These are phyloP conservation scores for Drosophila ambigua DNA, from an alignment of 1,140 invertebrate species.

Conservation along the genomic window DNA sequence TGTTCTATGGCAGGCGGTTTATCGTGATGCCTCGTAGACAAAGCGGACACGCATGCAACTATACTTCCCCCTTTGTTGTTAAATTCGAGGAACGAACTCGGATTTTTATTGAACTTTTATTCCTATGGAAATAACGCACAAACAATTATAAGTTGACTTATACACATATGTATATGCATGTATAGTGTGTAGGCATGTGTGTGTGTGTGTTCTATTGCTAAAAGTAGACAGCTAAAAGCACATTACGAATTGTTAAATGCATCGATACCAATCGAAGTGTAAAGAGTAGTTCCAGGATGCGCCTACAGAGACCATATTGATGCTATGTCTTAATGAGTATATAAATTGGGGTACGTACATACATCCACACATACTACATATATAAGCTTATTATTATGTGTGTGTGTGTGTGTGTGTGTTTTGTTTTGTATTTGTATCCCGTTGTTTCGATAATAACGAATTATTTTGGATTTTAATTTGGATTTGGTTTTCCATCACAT, in stretches of 20 bases:
- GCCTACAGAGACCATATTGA: conserved; percentile 21
- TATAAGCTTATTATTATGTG: conserved; percentile 11
- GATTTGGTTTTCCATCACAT: conserved; percentile 28
- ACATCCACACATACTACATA: conserved; percentile 15
- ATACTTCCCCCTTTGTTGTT: too few relatives aligned
- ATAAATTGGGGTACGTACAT: conserved; percentile 7
- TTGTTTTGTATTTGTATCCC: neutral
- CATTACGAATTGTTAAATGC: conserved; percentile 71
- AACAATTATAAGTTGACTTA: conserved; percentile 52
- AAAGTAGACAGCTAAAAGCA: conserved; percentile 75
- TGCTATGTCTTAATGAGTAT: conserved; percentile 32
- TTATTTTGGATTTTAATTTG: conserved; percentile 13
- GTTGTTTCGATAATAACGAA: conserved; percentile 20
- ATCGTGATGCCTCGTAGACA: too few relatives aligned
- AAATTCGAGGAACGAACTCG: too few relatives aligned
- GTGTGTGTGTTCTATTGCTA: conserved; percentile 33
- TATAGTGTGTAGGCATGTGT: too few relatives aligned
- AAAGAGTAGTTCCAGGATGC: conserved; percentile 22
- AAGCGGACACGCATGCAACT: too few relatives aligned
- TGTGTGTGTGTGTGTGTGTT: conserved; percentile 19
- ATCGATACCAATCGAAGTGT: conserved; percentile 63
- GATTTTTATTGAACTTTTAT: conserved; percentile 52
- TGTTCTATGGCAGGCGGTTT: too few relatives aligned
- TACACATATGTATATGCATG: conserved; percentile 10
- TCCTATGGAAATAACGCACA: conserved; percentile 52